Conservation (phyloP, 1,140 invertebrate genomes). For the Pseudomyrmex sp. region DNA sequence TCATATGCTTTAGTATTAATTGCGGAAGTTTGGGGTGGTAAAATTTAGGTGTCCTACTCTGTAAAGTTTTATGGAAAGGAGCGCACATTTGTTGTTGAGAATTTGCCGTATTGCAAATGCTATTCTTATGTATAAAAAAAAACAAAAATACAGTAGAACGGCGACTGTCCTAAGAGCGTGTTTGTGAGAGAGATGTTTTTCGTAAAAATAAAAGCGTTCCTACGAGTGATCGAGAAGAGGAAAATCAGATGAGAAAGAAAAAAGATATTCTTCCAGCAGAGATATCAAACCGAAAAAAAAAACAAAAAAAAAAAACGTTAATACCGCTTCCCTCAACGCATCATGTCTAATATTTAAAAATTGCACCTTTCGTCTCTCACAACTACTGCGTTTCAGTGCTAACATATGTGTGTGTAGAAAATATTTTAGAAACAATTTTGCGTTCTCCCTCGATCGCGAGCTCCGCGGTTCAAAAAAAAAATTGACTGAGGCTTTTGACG, state of each 20-base stretch:
- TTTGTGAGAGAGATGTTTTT: constrained; percentile 52
- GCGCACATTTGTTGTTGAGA: constrained; percentile 39
- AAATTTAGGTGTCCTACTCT: constrained; percentile 37
- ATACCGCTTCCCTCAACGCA: constrained; percentile 40
- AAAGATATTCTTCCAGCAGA: constrained; percentile 47
- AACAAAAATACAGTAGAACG: constrained; percentile 38
- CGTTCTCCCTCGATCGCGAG: not conserved
- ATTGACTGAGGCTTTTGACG: not conserved
- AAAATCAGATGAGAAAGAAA: constrained; percentile 3
- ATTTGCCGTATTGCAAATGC: constrained; percentile 26
- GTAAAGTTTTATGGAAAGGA: constrained; percentile 15
- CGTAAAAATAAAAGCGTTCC: constrained; percentile 24
- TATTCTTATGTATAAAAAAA: constrained; percentile 45
- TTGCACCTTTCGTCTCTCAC: constrained; percentile 33
- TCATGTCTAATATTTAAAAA: constrained; percentile 33
- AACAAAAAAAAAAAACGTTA: constrained; percentile 12
- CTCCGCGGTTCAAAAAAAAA: not conserved
- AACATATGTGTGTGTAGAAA: constrained; percentile 18
- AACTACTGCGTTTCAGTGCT: constrained; percentile 40
- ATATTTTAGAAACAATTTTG: not conserved
- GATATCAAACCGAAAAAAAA: constrained; percentile 30
- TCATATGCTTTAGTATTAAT: not conserved
- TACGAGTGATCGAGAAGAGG: constrained; percentile 21
- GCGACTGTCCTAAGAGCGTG: constrained; percentile 32
- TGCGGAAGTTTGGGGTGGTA: constrained; percentile 35